Evolutionary conservation across 2,888 invertebrate genomes (phyloP).

Genomic region (Tetragonisca angustula): DNA sequence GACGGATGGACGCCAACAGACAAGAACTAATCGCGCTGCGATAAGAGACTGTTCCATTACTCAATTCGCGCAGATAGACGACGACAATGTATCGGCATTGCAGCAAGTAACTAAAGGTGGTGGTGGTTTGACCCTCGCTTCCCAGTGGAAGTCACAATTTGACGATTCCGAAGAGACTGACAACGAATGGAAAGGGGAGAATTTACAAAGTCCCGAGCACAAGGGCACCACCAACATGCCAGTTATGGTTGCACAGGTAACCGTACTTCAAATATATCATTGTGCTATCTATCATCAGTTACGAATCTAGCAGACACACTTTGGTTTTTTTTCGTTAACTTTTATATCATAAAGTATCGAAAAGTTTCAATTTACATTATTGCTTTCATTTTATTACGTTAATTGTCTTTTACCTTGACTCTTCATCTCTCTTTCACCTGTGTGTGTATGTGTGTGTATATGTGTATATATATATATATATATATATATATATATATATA

Average conservation of each 20-base stretch:
- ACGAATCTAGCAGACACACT: too few species aligned
- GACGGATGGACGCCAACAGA: conserved; percentile 77
- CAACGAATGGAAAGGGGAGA: conserved; percentile 96
- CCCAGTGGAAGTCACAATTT: conserved; percentile 98
- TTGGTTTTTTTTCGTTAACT: too few species aligned
- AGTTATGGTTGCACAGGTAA: conserved; percentile 79
- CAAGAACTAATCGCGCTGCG: conserved; percentile 83
- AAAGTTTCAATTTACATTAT: background rate
- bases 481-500: too few species aligned
- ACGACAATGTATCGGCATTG: conserved; percentile 94
- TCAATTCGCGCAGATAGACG: conserved; percentile 96
- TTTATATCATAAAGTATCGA: too few species aligned
- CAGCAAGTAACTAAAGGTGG: conserved; percentile 96
- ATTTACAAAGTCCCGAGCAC: conserved; percentile 84
- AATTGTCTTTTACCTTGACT: too few species aligned
- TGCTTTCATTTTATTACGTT: too few species aligned
- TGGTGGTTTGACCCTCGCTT: conserved; percentile 93
- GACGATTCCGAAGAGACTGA: conserved; percentile 98
- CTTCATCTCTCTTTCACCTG: too few species aligned
- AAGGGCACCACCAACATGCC: conserved; percentile 79
- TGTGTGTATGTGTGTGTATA: too few species aligned
- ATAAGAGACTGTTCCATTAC: conserved; percentile 93
- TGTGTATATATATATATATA: too few species aligned
- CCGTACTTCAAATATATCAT: background rate
- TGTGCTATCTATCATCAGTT: too few species aligned